Conservation (phyloP, 2,113 vertebrate species). For the Strix aluco region DNA sequence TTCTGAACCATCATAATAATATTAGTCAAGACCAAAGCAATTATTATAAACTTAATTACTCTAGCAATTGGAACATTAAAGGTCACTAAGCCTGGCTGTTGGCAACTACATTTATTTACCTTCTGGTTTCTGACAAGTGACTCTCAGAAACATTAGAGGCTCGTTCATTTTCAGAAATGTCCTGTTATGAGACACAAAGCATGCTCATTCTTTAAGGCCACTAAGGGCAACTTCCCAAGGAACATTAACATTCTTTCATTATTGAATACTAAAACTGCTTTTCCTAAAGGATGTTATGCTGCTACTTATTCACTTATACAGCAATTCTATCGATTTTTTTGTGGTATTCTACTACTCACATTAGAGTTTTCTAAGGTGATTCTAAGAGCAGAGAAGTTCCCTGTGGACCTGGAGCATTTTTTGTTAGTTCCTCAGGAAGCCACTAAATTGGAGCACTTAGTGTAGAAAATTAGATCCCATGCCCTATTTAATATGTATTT, state of each 20-base stretch:
- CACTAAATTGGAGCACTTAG: not conserved
- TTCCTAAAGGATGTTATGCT: not conserved
- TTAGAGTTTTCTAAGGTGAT: not conserved
- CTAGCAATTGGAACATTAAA: not conserved
- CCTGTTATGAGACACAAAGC: not conserved
- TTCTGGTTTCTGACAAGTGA: not conserved
- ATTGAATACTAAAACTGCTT: not conserved
- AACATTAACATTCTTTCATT: not conserved
- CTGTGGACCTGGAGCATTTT: not conserved
- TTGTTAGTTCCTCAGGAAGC: not conserved
- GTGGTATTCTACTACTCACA: not conserved
- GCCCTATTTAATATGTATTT: not conserved
- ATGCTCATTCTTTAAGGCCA: not conserved
- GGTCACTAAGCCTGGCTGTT: not conserved
- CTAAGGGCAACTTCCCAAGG: not conserved
- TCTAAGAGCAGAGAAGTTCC: not conserved
- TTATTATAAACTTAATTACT: not conserved
- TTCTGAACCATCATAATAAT: not conserved
- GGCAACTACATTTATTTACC: not conserved
- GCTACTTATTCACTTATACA: not conserved
- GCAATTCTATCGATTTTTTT: not conserved
- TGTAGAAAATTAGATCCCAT: conserved; percentile 16
- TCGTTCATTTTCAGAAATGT: not conserved
- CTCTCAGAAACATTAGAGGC: not conserved
- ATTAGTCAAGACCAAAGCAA: not conserved